Evolutionary conservation across 2,888 invertebrate genomes (phyloP), one percentile per base, ranked within the genome.

Genomic region (Andrena camellia): DNA sequence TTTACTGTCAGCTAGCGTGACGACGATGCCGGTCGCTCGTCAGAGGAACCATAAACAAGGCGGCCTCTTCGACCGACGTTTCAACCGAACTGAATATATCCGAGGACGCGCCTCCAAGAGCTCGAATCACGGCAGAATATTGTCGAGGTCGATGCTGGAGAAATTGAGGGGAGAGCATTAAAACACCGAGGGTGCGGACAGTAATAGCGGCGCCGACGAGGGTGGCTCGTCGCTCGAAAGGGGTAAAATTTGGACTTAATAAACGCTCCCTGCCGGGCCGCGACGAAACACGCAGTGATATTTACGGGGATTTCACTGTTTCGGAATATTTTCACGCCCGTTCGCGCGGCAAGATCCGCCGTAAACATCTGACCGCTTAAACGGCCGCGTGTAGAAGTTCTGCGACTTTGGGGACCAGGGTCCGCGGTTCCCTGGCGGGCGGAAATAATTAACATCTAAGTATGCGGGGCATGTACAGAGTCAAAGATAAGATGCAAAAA

Each of bases 111-210:
- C 68, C 76, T 89, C 81, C 59, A 88, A 86, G 88, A 86, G 86
- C 42, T 87, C 84, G 87, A 90, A 90, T 89, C 89, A 85, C 85
- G 81, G 73, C 72, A 72, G 83, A 84, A 86, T 81, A 85, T 84
- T 80, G 88, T 84, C 87, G 86, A 86, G 86, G 88, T 90, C 86
- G 86, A 85, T 83, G 88, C 80, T 68, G 88, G 88, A 86, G 89
- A 91, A 90, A 89, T 89, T 81, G 88, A 90, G 91, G 91, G 91
- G 90, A 91, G 90, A 89, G 83, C 86, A 88, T 92, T 90, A 89
- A 92, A 92, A 89, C 89, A 85, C 88, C 78, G 87, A 91, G 91
- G 92, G 91, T 91, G 90, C 90, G 88, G 88, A 91, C 89, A 86
- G 88, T 88, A 83, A 79, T 87, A 89, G 85, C 85, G 90, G 90